Percentiles rank a stretch among this genome's conserved stretches.
phyloP scores from a whole-genome alignment of 2,888 invertebrate genomes.

The Lymantria dispar region DNA sequence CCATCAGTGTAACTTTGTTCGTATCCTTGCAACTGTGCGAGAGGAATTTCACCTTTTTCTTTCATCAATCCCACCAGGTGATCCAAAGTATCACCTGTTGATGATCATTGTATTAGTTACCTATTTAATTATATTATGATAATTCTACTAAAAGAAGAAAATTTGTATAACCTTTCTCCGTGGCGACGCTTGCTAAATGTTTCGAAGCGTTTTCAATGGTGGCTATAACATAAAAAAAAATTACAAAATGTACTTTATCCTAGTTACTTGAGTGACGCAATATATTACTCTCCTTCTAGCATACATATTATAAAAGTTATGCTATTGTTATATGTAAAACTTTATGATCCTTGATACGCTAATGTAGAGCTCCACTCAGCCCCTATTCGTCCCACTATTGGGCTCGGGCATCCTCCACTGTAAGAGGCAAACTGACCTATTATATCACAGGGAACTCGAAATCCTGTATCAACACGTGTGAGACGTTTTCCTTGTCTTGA shows the following conservation, averaged over 20 bases:
- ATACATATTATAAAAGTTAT: too few relatives aligned
- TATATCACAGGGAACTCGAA: too few relatives aligned
- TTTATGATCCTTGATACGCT: too few relatives aligned
- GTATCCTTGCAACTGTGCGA: slow-evolving; percentile 56
- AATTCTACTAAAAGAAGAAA: not conserved
- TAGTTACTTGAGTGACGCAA: not conserved
- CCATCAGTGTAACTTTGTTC: slow-evolving; percentile 50
- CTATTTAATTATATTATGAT: not conserved
- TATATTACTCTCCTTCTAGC: too few relatives aligned
- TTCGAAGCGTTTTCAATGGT: slow-evolving; percentile 49
- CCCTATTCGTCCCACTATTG: too few relatives aligned
- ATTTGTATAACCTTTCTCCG: slow-evolving; percentile 45
- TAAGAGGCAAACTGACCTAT: too few relatives aligned
- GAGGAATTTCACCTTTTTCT: slow-evolving; percentile 43
- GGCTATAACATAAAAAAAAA: slow-evolving; percentile 30
- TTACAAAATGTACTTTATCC: not conserved
- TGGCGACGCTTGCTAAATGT: slow-evolving; percentile 54
- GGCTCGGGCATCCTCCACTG: too few relatives aligned
- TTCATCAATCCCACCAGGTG: slow-evolving; percentile 53
- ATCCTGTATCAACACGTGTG: too few relatives aligned
- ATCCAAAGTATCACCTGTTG: slow-evolving; percentile 50
- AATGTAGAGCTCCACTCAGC: too few relatives aligned
- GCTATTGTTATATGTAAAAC: too few relatives aligned
- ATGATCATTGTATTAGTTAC: not conserved
- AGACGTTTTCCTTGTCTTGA: too few relatives aligned